A percentile compares a stretch with the other conserved stretches of the same genome.
Evolutionary conservation across 2,888 invertebrate species (phyloP).

Genomic region (Dynastes maya): DNA sequence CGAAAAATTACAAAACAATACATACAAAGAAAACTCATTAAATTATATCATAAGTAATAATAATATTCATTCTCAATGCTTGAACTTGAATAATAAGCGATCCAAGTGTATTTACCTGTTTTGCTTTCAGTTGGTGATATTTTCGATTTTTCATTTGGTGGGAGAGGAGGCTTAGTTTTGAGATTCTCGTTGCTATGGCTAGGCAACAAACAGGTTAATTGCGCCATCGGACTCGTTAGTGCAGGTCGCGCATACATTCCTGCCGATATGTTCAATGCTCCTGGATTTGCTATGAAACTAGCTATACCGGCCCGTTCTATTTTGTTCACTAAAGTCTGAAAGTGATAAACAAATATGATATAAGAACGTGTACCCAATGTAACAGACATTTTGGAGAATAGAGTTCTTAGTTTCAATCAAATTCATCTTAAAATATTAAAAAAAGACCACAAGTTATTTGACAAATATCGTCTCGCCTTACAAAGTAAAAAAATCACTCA

Average conservation of each 20-base stretch:
- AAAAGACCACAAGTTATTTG: too few species aligned
- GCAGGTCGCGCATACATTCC: constrained; percentile 76
- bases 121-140: constrained; percentile 53
- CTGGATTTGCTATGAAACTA: constrained; percentile 78
- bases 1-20: too few species aligned
- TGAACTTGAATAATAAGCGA: too few species aligned
- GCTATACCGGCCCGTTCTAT: constrained; percentile 79
- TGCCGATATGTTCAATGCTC: constrained; percentile 76
- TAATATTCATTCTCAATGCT: too few species aligned
- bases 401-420: too few species aligned
- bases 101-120: constrained; percentile 20
- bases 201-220: constrained; percentile 79
- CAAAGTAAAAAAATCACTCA: too few species aligned
- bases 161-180: constrained; percentile 54
- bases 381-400: too few species aligned
- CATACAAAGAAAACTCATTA: too few species aligned
- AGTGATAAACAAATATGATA: not conserved
- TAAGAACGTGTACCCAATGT: not conserved
- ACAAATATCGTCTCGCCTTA: too few species aligned
- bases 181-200: constrained; percentile 61
- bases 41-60: too few species aligned
- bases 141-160: constrained; percentile 50
- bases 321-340: constrained; percentile 74
- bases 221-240: constrained; percentile 85
- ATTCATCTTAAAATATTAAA: too few species aligned